phyloP scores from a whole-genome alignment of 1,140 invertebrate genomes.

The Drosophila persimilis region DNA sequence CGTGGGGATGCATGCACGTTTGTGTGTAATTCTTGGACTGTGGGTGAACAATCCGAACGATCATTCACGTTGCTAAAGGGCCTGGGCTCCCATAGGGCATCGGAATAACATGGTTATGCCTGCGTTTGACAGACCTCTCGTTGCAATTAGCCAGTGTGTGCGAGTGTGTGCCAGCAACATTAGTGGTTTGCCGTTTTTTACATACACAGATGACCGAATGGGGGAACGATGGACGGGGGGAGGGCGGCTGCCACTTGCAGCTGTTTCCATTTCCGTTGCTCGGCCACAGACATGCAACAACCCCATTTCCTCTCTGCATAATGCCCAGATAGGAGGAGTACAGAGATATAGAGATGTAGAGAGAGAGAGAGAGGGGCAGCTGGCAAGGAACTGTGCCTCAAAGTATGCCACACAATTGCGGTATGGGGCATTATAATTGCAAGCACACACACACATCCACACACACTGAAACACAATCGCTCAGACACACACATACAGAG shows the following conservation, averaged over 20 bases:
- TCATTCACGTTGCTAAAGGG: neutral
- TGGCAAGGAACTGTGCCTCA: slow-evolving; percentile 66
- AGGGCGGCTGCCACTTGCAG: slow-evolving; percentile 67
- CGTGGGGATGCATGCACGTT: neutral
- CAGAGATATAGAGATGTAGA: neutral
- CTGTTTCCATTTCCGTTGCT: slow-evolving; percentile 75
- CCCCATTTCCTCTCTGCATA: slow-evolving; percentile 32
- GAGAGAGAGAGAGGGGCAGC: slow-evolving; percentile 10
- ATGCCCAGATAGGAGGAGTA: slow-evolving; percentile 10
- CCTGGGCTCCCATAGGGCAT: slow-evolving; percentile 27
- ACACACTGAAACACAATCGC: slow-evolving; percentile 14
- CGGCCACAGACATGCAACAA: slow-evolving; percentile 50
- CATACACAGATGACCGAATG: slow-evolving; percentile 4
- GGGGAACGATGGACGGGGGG: neutral
- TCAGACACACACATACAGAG: slow-evolving; percentile 14
- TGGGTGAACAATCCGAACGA: too few relatives aligned
- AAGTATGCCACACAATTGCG: slow-evolving; percentile 76
- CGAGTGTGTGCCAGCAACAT: slow-evolving; percentile 46
- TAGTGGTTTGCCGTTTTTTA: slow-evolving; percentile 59
- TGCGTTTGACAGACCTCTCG: slow-evolving; percentile 66
- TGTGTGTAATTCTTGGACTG: too few relatives aligned
- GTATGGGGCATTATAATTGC: slow-evolving; percentile 75
- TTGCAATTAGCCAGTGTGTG: slow-evolving; percentile 66
- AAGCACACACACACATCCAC: slow-evolving; percentile 29
- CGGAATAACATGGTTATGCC: slow-evolving; percentile 48